Evolutionary conservation across 2,797 vertebrate genomes (phyloP), one percentile per base, ranked within the genome.

Genomic region (Muscicapa striata): DNA sequence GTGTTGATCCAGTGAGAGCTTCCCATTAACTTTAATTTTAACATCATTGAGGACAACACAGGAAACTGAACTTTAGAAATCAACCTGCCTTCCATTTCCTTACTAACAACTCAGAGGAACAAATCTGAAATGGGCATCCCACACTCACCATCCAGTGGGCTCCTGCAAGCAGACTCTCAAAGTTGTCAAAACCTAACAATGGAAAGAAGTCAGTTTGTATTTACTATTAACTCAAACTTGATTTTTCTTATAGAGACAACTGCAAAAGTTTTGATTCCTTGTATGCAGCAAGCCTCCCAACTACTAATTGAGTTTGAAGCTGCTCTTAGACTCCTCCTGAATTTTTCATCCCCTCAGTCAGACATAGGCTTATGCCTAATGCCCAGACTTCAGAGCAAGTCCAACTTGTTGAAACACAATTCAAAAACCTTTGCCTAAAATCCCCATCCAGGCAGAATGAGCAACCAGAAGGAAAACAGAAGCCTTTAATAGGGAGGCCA

Each of bases 101-200:
- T 49, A 61, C 22, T 66, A 80, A 48, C 2, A 74, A 20, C 17
- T 62, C 21, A 9, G 34, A 59, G n/a, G 10, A 81, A 16, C 4
- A 72, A 59, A 55, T 55, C 27, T 84, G 40, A 62, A 82, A 87
- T 1, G 22, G 24, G 43, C 17, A 64, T 48, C 17, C 10, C 81
- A n/a, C 15, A 97, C 98, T 96, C 97, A 99, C 99, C 99, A 99
- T 99, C 98, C 99, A 99, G 94, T 99, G 99, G 94, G 99, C 99
- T 94, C 99, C 99, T 1, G 98, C 98, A 58, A 99, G 98, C 93
- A 99, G 98, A 93, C 98, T 98, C 97, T 99, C 98, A 84, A 99
- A 99, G 98, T 99, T 99, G 92, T 99, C 99, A 94, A 98, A 99
- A 83, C 99, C 99, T 99, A 97, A 24, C 6, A 93, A 81, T 13